Base-by-base conservation (phyloP, 2,888 invertebrate genomes). In the Limenitis arthemis region DNA sequence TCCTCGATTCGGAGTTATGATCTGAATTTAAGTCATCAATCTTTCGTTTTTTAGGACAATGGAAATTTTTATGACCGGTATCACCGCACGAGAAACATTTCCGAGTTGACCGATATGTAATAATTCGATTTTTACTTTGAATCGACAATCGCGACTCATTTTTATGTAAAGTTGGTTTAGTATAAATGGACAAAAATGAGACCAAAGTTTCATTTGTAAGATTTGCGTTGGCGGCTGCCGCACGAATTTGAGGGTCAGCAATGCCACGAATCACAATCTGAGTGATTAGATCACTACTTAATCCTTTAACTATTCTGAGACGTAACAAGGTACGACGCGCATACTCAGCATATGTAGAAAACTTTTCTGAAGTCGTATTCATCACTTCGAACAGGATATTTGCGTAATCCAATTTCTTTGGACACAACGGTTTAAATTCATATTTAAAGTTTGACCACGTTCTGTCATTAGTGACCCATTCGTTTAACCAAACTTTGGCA, bases 261-360 rank as follows among this genome's bases (percentile, higher is more conserved):
- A 60, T 60, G 7, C 61, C 61, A 6, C 61, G 47, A 8, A 62
- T 54, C 6, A 61, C 44, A 6, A 65, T 63, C 6, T 51, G 34
- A 0, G 47, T 34, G 30, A 53, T 58, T 7, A 68, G 31, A 5
- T 68, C 68, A 0, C 61, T 61, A 40, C 58, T 60, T 4, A 66
- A 12, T 0, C 67, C 64, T 20, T 57, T 49, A 4, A 66, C 59
- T 9, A 66, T 54, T 5, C 55, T 43, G 7, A 67, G 46, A 0
- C 67, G 58, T 4, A 68, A 43, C 8, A 68, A 20, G 0, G 67
- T 53, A 1, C 61, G 54, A 5, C 66, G 55, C 0, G 64, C 68
- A 31, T 68, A 68, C 29, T 68, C 67, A 0, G 65, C 62, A 29
- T 66, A 69, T 0, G 64, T 58, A 1, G 44, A 0, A 40, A 53